These are phyloP conservation scores for Ceramica pisi DNA, from an alignment of 2,888 invertebrate genomes.

Conservation along the genomic window DNA sequence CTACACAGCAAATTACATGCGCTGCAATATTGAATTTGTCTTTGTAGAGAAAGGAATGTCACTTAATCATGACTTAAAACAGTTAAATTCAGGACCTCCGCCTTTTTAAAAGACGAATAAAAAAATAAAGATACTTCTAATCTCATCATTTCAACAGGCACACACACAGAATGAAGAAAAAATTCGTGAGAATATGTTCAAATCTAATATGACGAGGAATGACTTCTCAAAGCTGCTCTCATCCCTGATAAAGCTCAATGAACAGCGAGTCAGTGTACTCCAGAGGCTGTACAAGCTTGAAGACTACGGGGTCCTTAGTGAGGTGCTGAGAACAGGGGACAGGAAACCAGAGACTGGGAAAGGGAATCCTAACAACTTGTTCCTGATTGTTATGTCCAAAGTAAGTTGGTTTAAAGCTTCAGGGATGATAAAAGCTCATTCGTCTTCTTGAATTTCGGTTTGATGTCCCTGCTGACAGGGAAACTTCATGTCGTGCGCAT, in stretches of 20 bases:
- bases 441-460: too few relatives aligned
- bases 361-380: constrained; percentile 20
- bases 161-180: constrained; percentile 16
- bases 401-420: constrained; percentile 36
- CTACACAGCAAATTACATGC: background rate
- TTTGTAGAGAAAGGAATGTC: background rate
- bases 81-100: too few relatives aligned
- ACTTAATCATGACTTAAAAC: too few relatives aligned
- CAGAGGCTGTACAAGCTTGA: constrained; percentile 41
- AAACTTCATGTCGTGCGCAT: too few relatives aligned
- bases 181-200: constrained; percentile 20
- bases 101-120: too few relatives aligned
- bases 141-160: constrained; percentile 37
- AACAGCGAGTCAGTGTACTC: constrained; percentile 43
- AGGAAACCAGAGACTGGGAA: background rate
- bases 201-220: constrained; percentile 43
- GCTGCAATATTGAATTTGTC: background rate
- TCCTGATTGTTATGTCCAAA: constrained; percentile 45
- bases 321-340: constrained; percentile 35
- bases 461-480: too few relatives aligned
- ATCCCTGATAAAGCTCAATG: constrained; percentile 60
- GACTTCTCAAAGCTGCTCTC: constrained; percentile 54
- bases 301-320: constrained; percentile 40
- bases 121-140: background rate
- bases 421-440: background rate